phyloP scores from a whole-genome alignment of 1,140 invertebrate species.

The Saccostrea glomerata region DNA sequence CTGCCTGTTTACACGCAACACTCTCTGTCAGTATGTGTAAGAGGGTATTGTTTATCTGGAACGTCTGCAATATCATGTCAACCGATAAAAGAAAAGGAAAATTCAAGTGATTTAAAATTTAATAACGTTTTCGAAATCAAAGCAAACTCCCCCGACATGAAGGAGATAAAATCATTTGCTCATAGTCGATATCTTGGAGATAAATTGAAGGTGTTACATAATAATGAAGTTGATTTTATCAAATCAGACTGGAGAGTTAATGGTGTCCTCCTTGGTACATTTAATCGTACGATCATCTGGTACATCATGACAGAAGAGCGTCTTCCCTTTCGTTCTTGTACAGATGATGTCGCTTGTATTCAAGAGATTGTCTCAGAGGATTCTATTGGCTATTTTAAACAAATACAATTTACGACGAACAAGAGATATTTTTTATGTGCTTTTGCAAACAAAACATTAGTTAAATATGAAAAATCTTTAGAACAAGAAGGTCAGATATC shows the following conservation, averaged over 20 bases:
- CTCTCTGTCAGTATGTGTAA: slow-evolving; percentile 22
- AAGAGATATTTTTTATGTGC: slow-evolving; percentile 39
- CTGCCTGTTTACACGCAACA: neutral
- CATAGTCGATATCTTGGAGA: slow-evolving; percentile 46
- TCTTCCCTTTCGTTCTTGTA: neutral
- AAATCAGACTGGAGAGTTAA: slow-evolving; percentile 4
- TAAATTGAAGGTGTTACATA: slow-evolving; percentile 38
- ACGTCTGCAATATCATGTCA: neutral
- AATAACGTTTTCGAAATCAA: slow-evolving; percentile 40
- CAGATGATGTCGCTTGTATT: slow-evolving; percentile 30
- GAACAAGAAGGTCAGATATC: neutral
- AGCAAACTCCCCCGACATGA: neutral
- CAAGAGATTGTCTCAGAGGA: neutral
- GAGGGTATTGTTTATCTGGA: slow-evolving; percentile 11
- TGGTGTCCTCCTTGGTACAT: slow-evolving; percentile 42
- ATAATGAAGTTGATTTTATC: slow-evolving; percentile 52
- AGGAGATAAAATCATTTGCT: slow-evolving; percentile 38
- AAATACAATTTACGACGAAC: neutral
- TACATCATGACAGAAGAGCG: slow-evolving; percentile 45
- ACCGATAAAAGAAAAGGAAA: neutral
- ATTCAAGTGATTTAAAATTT: slow-evolving; percentile 3
- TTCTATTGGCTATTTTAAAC: slow-evolving; percentile 21
- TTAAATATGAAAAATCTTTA: neutral
- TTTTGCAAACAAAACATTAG: neutral
- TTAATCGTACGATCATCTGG: slow-evolving; percentile 45